Base-by-base conservation (phyloP, 2,888 invertebrate genomes). In the Papilio gigon region DNA sequence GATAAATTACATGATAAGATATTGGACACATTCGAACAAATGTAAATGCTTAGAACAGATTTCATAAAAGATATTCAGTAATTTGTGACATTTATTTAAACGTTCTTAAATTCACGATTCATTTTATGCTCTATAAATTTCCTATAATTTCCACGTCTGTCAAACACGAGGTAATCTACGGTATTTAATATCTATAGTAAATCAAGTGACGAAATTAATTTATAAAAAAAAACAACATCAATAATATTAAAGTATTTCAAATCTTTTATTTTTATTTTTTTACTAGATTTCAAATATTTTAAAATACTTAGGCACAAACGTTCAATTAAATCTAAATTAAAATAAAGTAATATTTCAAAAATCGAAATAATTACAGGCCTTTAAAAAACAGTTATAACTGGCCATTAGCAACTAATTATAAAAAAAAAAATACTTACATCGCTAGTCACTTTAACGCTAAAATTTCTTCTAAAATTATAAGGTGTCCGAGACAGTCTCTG, bases 361-460 rank as follows among this genome's bases (percentile, higher is more conserved):
- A n/a, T n/a, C n/a, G n/a, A n/a, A n/a, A n/a, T n/a, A n/a, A n/a
- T n/a, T n/a, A n/a, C n/a, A n/a, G n/a, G n/a, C n/a, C n/a, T n/a
- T n/a, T n/a, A n/a, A n/a, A n/a, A n/a, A n/a, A n/a, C n/a, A n/a
- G n/a, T n/a, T n/a, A n/a, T n/a, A n/a, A n/a, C n/a, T n/a, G n/a
- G n/a, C n/a, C n/a, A n/a, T n/a, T n/a, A 2, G 4, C 20, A 44
- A 12, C 12, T 47, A 22, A 4, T 22, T 22, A 25, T 5, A 0
- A 53, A 11, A 50, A n/a, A 1, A 30, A n/a, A 8, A 53, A 30
- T 61, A 71, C 88, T 88, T 71, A 88, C 88, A 71, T 68, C 76
- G 78, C 72, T 53, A 77, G 68, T 73, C 84, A 68, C 85, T 70
- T 84, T 80, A 0, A 88, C 84, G 47, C 82, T 84, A 71, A 88